Evolutionary conservation across 2,888 invertebrate genomes (phyloP), one percentile per base, ranked within the genome.

Genomic region (Barypeithes pellucidus): DNA sequence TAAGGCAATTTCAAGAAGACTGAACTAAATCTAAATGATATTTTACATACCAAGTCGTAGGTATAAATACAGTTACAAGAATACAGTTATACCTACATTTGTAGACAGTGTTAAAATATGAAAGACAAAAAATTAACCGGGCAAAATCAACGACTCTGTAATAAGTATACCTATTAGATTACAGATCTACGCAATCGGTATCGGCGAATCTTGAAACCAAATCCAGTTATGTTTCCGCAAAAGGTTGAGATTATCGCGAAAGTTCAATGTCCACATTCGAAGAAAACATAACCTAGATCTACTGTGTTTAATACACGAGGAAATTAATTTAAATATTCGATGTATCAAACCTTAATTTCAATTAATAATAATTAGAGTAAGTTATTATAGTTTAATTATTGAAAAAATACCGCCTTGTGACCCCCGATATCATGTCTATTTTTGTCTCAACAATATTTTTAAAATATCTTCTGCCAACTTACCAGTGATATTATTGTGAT

Each of bases 371-470:
- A 14, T 54, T 16, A 18, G 54, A 11, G 3, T 2, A 33, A 16
- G n/a, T 3, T 9, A n/a, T n/a, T n/a, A 57, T 11, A 16, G 11
- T 36, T 33, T 57, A 16, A 1, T 4, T 11, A 14, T 54, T n/a
- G 8, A 14, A 29, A 4, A 33, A 24, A 57, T 18, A 33, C 5
- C 14, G 33, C 11, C 43, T 61, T 12, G 12, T 61, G 60, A 43
- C 60, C 43, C 41, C 60, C 8, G 22, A 61, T 14, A 61, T 41
- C 60, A 61, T 20, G 14, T 24, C 39, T 41, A 59, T 54, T 54
- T 54, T 54, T 14, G 29, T 29, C 5, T 7, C 16, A 14, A 29
- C 8, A 50, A 50, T 45, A 2, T 50, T 22, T 22, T 7, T 29
- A 24, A 47, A 20, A 47, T 18, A 18, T 47, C 5, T 14, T 33